Percentiles rank a stretch among this genome's conserved stretches.
phyloP scores from a whole-genome alignment of 30 jellyfish, hydroid and myxozoan species.

The Aurelia sp. region DNA sequence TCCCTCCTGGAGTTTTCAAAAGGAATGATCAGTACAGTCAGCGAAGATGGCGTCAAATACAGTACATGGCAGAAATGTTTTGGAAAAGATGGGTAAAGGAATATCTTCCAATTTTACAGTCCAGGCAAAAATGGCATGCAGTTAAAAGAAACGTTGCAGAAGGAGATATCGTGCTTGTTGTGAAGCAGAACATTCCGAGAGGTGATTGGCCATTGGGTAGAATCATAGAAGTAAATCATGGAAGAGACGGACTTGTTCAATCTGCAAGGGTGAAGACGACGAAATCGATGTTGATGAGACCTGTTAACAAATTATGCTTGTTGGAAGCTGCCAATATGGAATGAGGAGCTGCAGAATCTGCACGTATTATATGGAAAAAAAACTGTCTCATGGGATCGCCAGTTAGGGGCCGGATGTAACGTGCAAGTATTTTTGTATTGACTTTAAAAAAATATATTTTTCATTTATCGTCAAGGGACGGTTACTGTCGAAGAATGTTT shows the following conservation, averaged over 20 bases:
- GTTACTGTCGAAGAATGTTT: no score
- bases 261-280: conserved; percentile 32
- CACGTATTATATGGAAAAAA: conserved; percentile 12
- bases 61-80: conserved; percentile 49
- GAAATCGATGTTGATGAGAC: conserved; percentile 43
- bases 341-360: conserved; percentile 9
- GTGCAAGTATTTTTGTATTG: conserved; percentile 13
- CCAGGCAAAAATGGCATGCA: conserved; percentile 39
- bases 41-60: conserved; percentile 56
- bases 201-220: conserved; percentile 69
- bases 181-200: conserved; percentile 51
- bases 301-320: conserved; percentile 37
- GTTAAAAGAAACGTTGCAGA: conserved; percentile 10
- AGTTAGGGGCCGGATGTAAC: conserved; percentile 52
- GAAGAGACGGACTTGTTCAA: no score
- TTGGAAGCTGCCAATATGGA: conserved; percentile 40
- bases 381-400: conserved; percentile 46
- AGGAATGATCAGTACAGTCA: conserved; percentile 47
- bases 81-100: no score
- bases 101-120: conserved; percentile 37
- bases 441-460: no score
- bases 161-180: conserved; percentile 58
- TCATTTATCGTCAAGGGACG: not conserved
- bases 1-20: no score
- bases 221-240: conserved; percentile 20